Conservation (phyloP, 1,140 invertebrate genomes). For the Helicorthomorpha holstii region DNA sequence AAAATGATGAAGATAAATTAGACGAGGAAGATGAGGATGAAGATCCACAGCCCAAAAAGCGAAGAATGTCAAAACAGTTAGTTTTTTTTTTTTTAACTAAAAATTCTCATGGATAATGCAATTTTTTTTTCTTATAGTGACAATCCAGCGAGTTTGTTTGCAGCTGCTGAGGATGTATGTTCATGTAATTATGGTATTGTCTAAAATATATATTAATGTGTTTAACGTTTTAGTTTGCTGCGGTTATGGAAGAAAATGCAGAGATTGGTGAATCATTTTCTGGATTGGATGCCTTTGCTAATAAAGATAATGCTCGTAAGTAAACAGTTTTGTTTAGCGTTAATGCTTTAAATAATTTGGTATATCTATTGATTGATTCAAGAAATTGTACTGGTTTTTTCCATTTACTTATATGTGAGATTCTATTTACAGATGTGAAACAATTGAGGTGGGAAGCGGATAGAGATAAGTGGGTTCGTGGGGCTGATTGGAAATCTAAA, state of each 20-base stretch:
- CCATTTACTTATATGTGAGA: no score
- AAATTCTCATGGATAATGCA: no score
- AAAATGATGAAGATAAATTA: conserved; percentile 8
- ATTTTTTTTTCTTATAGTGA: no score
- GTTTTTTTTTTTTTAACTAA: no score
- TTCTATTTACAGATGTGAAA: conserved; percentile 11
- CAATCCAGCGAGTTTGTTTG: conserved; percentile 15
- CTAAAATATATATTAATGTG: not conserved
- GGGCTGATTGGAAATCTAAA: conserved; percentile 8
- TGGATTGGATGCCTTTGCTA: conserved; percentile 13
- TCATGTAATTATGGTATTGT: not conserved
- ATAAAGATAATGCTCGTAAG: conserved; percentile 13
- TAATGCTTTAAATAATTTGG: no score
- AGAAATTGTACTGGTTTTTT: not conserved
- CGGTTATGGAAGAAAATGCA: conserved; percentile 20
- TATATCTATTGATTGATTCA: not conserved
- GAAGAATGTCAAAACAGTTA: no score
- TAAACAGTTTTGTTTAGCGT: no score
- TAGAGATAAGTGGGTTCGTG: conserved; percentile 10
- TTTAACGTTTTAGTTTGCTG: conserved; percentile 19
- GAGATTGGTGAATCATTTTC: conserved; percentile 14
- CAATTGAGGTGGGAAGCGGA: conserved; percentile 12
- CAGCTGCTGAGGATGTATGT: conserved; percentile 20
- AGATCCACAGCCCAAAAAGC: not conserved
- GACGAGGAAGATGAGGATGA: conserved; percentile 8